Evolutionary conservation across 64 coral and sea anemone genomes (phyloP).

Genomic region (Anthopleura sola): DNA sequence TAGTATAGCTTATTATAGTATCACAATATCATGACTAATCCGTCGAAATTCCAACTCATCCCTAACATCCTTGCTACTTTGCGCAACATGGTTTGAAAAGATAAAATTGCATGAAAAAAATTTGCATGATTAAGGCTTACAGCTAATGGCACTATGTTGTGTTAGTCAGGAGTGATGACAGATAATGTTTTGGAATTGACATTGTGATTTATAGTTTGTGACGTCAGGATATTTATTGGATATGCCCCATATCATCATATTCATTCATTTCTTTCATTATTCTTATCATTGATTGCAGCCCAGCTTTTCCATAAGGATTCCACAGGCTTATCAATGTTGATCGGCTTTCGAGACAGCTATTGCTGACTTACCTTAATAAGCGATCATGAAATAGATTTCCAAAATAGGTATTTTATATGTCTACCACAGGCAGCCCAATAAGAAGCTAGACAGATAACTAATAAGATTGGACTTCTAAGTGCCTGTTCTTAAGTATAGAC

Average conservation of each 20-base stretch:
- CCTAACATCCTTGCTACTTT: too few relatives aligned
- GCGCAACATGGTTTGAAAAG: not conserved
- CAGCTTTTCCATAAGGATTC: not conserved
- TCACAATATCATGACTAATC: too few relatives aligned
- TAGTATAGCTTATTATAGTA: too few relatives aligned
- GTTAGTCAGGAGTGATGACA: not conserved
- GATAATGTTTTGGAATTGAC: not conserved
- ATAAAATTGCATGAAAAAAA: not conserved
- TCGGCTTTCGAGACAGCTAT: not conserved
- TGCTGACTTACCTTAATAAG: not conserved
- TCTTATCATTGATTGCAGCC: not conserved
- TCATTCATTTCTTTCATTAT: constrained; percentile 9
- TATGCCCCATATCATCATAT: not conserved
- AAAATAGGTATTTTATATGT: not conserved
- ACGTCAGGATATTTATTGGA: not conserved
- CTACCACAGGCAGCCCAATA: too few relatives aligned
- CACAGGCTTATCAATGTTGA: not conserved
- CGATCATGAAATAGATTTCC: not conserved
- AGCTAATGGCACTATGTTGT: not conserved
- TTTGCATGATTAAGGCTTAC: too few relatives aligned
- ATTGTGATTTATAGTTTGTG: not conserved
- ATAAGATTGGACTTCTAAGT: too few relatives aligned
- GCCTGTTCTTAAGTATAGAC: too few relatives aligned
- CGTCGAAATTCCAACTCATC: too few relatives aligned
- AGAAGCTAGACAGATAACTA: too few relatives aligned